These are phyloP conservation scores for Marasmarcha lunaedactyla DNA, from an alignment of 2,888 invertebrate species.

Conservation along the genomic window DNA sequence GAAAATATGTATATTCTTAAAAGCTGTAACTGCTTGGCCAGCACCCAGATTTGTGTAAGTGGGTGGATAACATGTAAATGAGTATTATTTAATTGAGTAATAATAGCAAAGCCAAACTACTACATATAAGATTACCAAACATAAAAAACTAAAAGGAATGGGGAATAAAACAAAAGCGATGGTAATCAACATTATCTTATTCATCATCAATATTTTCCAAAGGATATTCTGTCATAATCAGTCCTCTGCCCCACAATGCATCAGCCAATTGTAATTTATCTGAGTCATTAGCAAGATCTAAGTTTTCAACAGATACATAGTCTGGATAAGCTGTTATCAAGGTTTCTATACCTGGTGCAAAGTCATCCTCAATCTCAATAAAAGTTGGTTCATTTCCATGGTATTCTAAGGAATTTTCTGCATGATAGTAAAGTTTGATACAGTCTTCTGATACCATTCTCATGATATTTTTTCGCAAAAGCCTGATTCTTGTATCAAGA, in stretches of 20 bases:
- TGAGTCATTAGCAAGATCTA: conserved; percentile 75
- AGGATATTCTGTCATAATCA: conserved; percentile 79
- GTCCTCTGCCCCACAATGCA: conserved; percentile 85
- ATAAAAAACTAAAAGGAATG: no score
- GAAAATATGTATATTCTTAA: no score
- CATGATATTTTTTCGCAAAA: conserved; percentile 68
- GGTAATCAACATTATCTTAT: conserved; percentile 24
- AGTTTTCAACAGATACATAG: conserved; percentile 77
- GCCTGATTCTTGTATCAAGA: conserved; percentile 73
- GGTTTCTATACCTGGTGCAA: conserved; percentile 77
- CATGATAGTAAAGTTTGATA: conserved; percentile 81
- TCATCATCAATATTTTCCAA: conserved; percentile 57
- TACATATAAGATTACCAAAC: no score
- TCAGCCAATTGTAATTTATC: conserved; percentile 75
- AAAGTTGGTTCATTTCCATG: conserved; percentile 80
- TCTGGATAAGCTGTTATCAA: conserved; percentile 82
- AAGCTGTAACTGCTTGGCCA: no score
- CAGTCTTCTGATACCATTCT: conserved; percentile 74
- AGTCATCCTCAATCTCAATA: conserved; percentile 77
- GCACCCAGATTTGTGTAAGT: no score
- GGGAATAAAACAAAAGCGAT: no score
- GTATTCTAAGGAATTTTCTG: conserved; percentile 88
- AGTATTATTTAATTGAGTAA: no score
- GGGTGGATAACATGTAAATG: no score
- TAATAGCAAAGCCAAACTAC: no score